Conservation (phyloP, 2,888 invertebrate genomes). For the Limnephilus marmoratus region DNA sequence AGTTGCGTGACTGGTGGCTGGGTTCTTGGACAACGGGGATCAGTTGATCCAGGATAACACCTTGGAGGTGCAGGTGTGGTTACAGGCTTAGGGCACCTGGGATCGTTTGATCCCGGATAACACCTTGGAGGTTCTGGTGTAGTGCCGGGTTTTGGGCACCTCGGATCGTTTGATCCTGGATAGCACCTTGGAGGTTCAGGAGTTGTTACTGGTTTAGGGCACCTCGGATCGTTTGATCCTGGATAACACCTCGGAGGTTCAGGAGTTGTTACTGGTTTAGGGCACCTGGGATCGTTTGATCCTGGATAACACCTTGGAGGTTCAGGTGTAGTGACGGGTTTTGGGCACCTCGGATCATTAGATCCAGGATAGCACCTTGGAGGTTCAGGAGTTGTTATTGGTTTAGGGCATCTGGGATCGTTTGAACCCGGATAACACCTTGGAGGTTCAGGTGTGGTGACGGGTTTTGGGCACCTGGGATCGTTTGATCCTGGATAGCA, state of each 20-base stretch:
- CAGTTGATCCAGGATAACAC: slow-evolving; percentile 62
- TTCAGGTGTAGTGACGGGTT: slow-evolving; percentile 40
- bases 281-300: slow-evolving; percentile 70
- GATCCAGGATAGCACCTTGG: slow-evolving; percentile 72
- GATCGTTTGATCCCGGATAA: slow-evolving; percentile 70
- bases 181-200: slow-evolving; percentile 68
- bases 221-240: slow-evolving; percentile 69
- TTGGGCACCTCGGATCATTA: slow-evolving; percentile 68
- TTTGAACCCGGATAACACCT: slow-evolving; percentile 67
- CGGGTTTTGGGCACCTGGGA: slow-evolving; percentile 67
- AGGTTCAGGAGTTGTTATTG: slow-evolving; percentile 59
- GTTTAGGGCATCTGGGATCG: slow-evolving; percentile 66
- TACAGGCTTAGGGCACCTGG: too few relatives aligned
- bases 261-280: slow-evolving; percentile 67
- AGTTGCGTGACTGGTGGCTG: slow-evolving; percentile 66
- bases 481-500: slow-evolving; percentile 68
- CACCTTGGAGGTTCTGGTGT: slow-evolving; percentile 39
- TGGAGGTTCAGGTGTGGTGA: slow-evolving; percentile 67
- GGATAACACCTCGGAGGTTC: slow-evolving; percentile 69
- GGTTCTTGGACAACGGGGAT: slow-evolving; percentile 68
- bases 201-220: slow-evolving; percentile 67
- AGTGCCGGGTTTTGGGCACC: slow-evolving; percentile 63
- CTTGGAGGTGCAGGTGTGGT: too few relatives aligned
- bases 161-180: slow-evolving; percentile 68
- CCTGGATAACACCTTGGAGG: slow-evolving; percentile 68